Evolutionary conservation across 2,888 invertebrate genomes (phyloP), one percentile per base, ranked within the genome.

Genomic region (Tryphoninae sp.): DNA sequence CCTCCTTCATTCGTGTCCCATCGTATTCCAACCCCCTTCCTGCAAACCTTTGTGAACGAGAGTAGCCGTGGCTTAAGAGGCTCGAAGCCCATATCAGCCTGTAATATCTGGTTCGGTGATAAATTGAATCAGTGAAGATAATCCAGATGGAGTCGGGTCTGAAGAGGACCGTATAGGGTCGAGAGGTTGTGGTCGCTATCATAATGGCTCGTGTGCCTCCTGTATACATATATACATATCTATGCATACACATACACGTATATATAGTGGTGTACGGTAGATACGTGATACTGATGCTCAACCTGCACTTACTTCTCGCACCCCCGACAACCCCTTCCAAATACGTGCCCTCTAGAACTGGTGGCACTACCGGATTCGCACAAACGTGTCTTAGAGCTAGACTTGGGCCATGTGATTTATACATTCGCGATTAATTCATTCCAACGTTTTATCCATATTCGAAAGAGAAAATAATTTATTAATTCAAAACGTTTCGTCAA

Each of bases 71-170:
- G 88, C 85, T 89, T 88, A 88, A 86, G 82, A 82, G 84, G 83
- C 9, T 78, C 74, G 68, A 61, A 69, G 81, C 83, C 88, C 86
- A 87, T 88, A 91, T 89, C 90, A 89, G 85, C 86, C 84, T 84
- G 87, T 87, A 90, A 90, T 91, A 91, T 87, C 88, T 86, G 79
- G 61, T 79, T 73, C 84, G 84, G 87, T 87, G 87, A 91, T 91
- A 90, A 90, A 91, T 91, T 91, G 90, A 90, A 91, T 91, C 90
- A 88, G 82, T 84, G 87, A 89, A 89, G 91, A 91, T 91, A 91
- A 91, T 90, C 90, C 89, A 89, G 89, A 88, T 87, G 87, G 89
- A 89, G 87, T 88, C 88, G 87, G 84, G 85, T 85, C 85, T 85
- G 85, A 79, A 83, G 86, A 85, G 79, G 67, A 84, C 86, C 84